Evolutionary conservation across 2,888 invertebrate genomes (phyloP), one percentile per base, ranked within the genome.

Genomic region (Ditylenchus weischeri): DNA sequence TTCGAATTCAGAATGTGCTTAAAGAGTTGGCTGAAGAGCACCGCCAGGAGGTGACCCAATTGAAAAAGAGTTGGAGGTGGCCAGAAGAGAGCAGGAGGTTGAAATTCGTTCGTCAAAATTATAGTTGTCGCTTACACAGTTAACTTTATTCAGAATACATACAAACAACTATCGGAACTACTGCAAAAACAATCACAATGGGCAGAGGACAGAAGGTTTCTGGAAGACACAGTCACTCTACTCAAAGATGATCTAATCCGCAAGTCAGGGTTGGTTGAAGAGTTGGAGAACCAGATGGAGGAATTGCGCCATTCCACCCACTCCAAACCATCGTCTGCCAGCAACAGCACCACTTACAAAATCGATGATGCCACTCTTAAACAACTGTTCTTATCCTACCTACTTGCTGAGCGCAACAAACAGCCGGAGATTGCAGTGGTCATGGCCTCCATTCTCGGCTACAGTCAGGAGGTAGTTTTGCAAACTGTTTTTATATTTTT

Each of bases 381-480:
- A 84, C 95, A 93, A 84, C 86, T 96, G 59, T 86, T 96, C 38
- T 88, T 95, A 74, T 93, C 93, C 69, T 94, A 90, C 80, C 88
- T 92, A 68, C 86, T 89, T 19, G 89, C 90, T 71, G 87, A 86
- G 1, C 80, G 85, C 3, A 84, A 85, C 65, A 86, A 87, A 83
- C 89, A 91, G 83, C 87, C 87, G 7, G 92, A 94, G 84, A 91
- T 93, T 35, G 86, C 95, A n/a, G 88, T 90, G 70, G 89, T 95
- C 57, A 89, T 96, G 62, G 91, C 92, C 0, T 90, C 91, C 0
- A 90, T 95, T 13, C 86, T 96, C 8, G 76, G 79, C 43, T 79
- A 79, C 68, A 66, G 72, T n/a, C 66, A 64, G 3, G 77, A 79
- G 13, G 78, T 69, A 62, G 43, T 13, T 15, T 43, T 43, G 8